Percentiles rank a stretch among this genome's conserved stretches.
Conservation (phyloP, 2,888 invertebrate genomes). For the Protophormia terraenovae region DNA sequence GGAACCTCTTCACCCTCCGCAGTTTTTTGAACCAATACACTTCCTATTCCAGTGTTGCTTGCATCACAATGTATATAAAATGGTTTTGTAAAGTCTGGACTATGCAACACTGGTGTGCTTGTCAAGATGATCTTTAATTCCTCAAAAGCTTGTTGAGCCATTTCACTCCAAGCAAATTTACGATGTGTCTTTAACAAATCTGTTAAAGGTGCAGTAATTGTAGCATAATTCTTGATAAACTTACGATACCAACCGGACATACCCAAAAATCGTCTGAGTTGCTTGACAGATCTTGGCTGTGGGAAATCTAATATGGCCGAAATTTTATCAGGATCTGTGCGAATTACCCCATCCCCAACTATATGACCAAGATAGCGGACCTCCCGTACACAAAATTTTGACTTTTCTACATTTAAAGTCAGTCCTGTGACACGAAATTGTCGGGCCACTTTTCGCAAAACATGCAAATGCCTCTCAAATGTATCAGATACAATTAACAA, state of each 20-base stretch:
- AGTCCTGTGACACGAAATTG: slow-evolving; percentile 33
- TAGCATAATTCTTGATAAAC: slow-evolving; percentile 59
- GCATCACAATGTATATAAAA: neutral
- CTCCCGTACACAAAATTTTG: slow-evolving; percentile 50
- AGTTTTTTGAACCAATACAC: too few relatives aligned
- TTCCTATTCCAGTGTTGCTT: neutral
- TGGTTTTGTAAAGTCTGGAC: neutral
- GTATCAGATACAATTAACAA: slow-evolving; percentile 37
- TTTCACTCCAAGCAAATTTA: slow-evolving; percentile 33
- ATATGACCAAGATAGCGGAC: slow-evolving; percentile 34
- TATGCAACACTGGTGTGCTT: slow-evolving; percentile 22
- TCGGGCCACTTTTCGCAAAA: slow-evolving; percentile 6
- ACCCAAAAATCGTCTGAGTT: slow-evolving; percentile 63
- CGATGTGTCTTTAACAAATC: slow-evolving; percentile 47
- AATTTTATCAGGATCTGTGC: slow-evolving; percentile 51
- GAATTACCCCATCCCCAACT: slow-evolving; percentile 46
- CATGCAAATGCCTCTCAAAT: slow-evolving; percentile 26
- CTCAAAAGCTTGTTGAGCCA: slow-evolving; percentile 36
- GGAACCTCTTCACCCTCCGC: too few relatives aligned
- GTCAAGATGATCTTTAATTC: slow-evolving; percentile 38
- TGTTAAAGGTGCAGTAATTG: slow-evolving; percentile 56
- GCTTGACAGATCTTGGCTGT: slow-evolving; percentile 29
- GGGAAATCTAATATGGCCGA: slow-evolving; percentile 51
- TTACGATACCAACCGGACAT: slow-evolving; percentile 67
- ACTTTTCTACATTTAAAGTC: slow-evolving; percentile 28